Base-by-base conservation (phyloP, 2,797 vertebrate genomes). In the Agapornis canus region DNA sequence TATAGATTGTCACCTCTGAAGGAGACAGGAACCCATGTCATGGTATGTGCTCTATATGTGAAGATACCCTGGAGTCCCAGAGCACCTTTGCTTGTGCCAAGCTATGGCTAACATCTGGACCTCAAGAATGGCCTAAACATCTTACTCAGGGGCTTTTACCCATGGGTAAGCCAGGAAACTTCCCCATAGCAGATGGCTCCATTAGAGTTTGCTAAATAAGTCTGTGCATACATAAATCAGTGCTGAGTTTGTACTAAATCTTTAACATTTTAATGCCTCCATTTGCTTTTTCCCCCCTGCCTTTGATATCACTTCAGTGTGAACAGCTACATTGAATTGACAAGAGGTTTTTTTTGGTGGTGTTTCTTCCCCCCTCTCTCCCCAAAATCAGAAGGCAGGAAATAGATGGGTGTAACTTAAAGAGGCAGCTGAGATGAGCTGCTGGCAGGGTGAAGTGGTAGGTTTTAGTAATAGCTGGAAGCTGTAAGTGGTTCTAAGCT, bases 381-480 rank as follows among this genome's bases (percentile, higher is more conserved):
- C 63, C 60, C 42, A 63, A 86, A 92, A 95, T 95, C 79, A 79
- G 89, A 93, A 88, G 69, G 68, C 78, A 89, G 92, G 93, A 97
- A 90, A 87, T 96, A 92, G 72, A 96, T 85, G 89, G 91, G 89
- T 87, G 87, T 94, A 94, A 89, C 86, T 94, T 77, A 35, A 75
- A 11, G 47, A 95, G 86, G 88, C 91, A 91, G 93, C 93, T 91
- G 82, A 96, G 92, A 97, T 65, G 93, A 97, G 94, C 10, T 90
- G 92, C 96, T 96, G 85, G 94, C 83, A 92, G 94, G 85, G 89
- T 91, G 93, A 97, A 97, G 93, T 29, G 37, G 94, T 95, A 94
- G 86, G 89, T 87, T 96, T 97, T 85, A 97, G 97, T 94, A 97
- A 97, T 95, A 97, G 98, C 97, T 98, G 89, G 90, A 97, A 98